These are phyloP conservation scores for Chaetura pelagica DNA, from an alignment of 2,113 vertebrate species.

Conservation along the genomic window DNA sequence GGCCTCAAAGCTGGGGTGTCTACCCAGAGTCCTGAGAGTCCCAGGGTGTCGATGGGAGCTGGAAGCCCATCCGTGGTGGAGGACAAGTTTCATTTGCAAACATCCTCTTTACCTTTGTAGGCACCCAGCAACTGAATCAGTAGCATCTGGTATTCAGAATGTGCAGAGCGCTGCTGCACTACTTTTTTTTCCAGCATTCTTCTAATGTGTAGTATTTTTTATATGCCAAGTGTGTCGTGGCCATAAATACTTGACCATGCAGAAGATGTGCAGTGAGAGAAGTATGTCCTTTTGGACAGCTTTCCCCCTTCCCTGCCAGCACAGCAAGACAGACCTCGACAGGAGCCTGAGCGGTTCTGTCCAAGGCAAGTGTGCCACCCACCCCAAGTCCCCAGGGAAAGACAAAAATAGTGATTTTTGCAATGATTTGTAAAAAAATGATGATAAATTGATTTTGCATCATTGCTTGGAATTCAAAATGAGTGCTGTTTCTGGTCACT, in stretches of 20 bases:
- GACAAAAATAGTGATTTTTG: no score
- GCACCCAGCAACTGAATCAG: neutral
- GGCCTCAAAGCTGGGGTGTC: accelerated
- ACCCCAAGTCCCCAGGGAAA: neutral
- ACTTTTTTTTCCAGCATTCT: constrained; percentile 31
- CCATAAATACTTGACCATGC: constrained; percentile 39
- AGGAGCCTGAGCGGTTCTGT: neutral
- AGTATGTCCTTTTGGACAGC: neutral
- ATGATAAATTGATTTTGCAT: no score
- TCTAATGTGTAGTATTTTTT: neutral
- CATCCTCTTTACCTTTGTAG: neutral
- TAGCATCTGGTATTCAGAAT: neutral
- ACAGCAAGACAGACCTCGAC: neutral
- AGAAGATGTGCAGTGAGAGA: neutral
- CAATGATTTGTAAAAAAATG: no score
- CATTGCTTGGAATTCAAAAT: neutral
- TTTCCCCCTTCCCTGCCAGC: neutral
- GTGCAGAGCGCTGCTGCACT: accelerated
- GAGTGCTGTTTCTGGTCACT: no score
- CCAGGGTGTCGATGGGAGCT: neutral
- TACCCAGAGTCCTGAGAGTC: neutral
- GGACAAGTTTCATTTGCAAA: neutral
- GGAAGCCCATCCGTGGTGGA: neutral
- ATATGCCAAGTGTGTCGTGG: neutral
- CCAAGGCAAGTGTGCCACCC: accelerated